Evolutionary conservation across 2,888 invertebrate species (phyloP), one percentile per base, ranked within the genome.

Genomic region (Anorthoa munda): DNA sequence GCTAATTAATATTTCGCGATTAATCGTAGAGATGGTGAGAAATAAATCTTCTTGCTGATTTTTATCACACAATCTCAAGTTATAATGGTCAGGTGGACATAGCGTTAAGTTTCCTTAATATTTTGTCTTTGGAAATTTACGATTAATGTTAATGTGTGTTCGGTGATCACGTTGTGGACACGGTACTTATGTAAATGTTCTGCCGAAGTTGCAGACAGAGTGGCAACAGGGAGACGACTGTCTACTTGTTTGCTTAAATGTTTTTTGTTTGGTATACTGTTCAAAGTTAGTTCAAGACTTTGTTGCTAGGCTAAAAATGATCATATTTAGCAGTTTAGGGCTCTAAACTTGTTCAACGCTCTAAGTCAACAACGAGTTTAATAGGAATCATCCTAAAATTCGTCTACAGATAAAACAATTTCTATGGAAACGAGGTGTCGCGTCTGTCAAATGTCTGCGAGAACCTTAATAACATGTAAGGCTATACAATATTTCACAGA

Each of bases 1-100:
- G 86, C 90, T 93, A 94, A 95, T 94, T 94, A 94, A 94, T 93
- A 92, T 91, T 92, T 91, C 84, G 87, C 90, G 87, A 93, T 93
- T 91, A 92, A 92, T 91, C 90, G 90, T 86, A 85, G 82, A 88
- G 86, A 87, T 87, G 87, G 88, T 86, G 87, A 82, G 89, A 92
- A 91, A 94, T 94, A 93, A 94, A 95, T 95, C 93, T 92, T 84
- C 53, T 79, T 88, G 80, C 84, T 83, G 87, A 91, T 91, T 90
- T 92, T 92, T 92, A 93, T 92, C 89, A 88, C 86, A 88, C 84
- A 81, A 88, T 89, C 83, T 88, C 83, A 79, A 80, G 76, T 84
- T 90, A 88, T 91, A 90, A 90, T 91, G 88, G 89, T 92, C 94
- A 93, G 93, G 93, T 93, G 93, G 92, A 86, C 90, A 84, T 75